Evolutionary conservation across 2,113 vertebrate genomes (phyloP).

Genomic region (Caretta caretta): DNA sequence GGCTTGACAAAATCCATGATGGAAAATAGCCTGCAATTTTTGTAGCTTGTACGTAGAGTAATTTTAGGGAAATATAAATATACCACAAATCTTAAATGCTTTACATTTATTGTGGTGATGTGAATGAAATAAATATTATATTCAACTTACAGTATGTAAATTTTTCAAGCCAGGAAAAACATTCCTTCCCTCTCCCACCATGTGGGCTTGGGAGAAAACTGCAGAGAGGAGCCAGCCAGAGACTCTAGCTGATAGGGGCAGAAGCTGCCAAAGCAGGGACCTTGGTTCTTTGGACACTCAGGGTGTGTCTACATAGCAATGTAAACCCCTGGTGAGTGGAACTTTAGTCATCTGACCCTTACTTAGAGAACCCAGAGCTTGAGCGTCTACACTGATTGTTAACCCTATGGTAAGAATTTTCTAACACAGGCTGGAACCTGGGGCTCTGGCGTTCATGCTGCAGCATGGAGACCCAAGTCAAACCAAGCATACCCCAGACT

Average conservation of each 20-base stretch:
- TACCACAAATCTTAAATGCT: not conserved
- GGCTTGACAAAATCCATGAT: conserved; percentile 6
- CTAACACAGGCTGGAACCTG: not conserved
- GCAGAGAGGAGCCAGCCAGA: not conserved
- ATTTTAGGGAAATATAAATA: not conserved
- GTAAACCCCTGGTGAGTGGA: not conserved
- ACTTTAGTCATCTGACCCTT: not conserved
- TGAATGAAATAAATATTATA: conserved; percentile 1
- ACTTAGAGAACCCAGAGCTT: not conserved
- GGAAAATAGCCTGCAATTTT: conserved; percentile 24
- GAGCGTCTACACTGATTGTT: not conserved
- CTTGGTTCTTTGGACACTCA: too few relatives aligned
- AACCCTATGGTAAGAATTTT: not conserved
- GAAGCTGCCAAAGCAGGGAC: not conserved
- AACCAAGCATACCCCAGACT: not conserved
- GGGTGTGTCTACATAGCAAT: too few relatives aligned
- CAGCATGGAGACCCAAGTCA: not conserved
- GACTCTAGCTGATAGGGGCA: not conserved
- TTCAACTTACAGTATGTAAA: not conserved
- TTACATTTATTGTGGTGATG: not conserved
- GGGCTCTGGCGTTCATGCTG: not conserved
- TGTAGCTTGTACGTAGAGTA: not conserved
- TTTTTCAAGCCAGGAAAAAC: not conserved
- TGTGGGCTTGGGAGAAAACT: not conserved
- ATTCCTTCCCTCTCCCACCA: not conserved